These are phyloP conservation scores for Epicampocera succincta DNA, from an alignment of 2,888 invertebrate genomes.

Conservation along the genomic window DNA sequence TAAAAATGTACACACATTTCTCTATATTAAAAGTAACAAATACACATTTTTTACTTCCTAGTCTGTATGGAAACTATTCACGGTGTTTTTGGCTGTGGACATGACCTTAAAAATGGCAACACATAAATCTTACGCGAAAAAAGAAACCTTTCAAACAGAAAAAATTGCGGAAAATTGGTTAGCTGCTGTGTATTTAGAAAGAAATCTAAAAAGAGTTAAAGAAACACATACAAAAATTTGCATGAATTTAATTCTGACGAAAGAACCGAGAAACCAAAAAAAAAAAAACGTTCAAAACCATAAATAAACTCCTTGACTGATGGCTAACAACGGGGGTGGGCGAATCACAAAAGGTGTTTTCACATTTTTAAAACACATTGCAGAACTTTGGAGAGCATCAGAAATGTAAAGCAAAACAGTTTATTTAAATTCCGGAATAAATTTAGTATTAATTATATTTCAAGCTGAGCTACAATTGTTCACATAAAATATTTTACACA, in stretches of 20 bases:
- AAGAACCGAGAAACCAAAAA: slow-evolving; percentile 36
- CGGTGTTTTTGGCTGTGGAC: slow-evolving; percentile 58
- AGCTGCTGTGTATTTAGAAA: slow-evolving; percentile 10
- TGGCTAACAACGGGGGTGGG: neutral
- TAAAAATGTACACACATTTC: neutral
- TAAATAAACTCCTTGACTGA: slow-evolving; percentile 18
- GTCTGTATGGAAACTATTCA: slow-evolving; percentile 31
- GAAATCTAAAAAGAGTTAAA: neutral
- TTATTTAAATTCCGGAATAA: no score
- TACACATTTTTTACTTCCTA: slow-evolving; percentile 6
- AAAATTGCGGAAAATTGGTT: slow-evolving; percentile 31
- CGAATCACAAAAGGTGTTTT: no score
- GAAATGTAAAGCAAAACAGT: no score
- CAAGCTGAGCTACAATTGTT: no score
- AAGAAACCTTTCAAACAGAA: slow-evolving; percentile 15
- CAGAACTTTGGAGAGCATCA: no score
- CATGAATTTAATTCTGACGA: slow-evolving; percentile 67
- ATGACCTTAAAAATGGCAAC: slow-evolving; percentile 67
- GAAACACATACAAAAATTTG: slow-evolving; percentile 50
- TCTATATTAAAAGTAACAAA: neutral
- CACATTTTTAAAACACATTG: no score
- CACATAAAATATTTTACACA: no score
- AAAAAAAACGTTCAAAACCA: slow-evolving; percentile 4
- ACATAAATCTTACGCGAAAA: slow-evolving; percentile 67
- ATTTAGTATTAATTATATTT: no score